A percentile compares a stretch with the other conserved stretches of the same genome.
phyloP scores from a whole-genome alignment of 2,888 invertebrate genomes.

The Sturmia bella region DNA sequence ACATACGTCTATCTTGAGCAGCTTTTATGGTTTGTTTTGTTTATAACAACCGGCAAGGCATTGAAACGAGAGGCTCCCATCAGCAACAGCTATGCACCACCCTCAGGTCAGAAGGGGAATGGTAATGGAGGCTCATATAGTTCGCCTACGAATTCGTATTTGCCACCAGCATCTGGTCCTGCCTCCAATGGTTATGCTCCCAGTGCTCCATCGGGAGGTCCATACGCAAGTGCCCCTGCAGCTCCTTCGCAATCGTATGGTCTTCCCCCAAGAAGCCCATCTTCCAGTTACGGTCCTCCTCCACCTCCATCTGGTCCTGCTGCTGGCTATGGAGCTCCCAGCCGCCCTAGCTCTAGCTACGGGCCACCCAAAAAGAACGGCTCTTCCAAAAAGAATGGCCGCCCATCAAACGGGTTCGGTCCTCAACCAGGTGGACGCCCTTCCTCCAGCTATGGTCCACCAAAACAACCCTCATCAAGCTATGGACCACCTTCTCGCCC shows the following conservation, averaged over 20 bases:
- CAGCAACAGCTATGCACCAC: constrained; percentile 78
- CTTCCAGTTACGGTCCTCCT: constrained; percentile 72
- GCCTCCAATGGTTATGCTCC: constrained; percentile 82
- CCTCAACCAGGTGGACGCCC: constrained; percentile 80
- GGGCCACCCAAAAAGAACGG: constrained; percentile 76
- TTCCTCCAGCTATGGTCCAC: constrained; percentile 78
- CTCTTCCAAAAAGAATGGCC: constrained; percentile 73
- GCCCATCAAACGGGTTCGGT: constrained; percentile 76
- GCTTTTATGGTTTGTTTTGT: constrained; percentile 75
- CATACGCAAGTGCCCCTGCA: constrained; percentile 71
- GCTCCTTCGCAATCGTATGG: constrained; percentile 77
- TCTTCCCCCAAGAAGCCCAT: constrained; percentile 77
- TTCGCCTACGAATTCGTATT: constrained; percentile 84
- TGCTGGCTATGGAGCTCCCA: constrained; percentile 77
- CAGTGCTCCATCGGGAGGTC: constrained; percentile 72
- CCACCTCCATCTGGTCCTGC: constrained; percentile 76
- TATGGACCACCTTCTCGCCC: constrained; percentile 74
- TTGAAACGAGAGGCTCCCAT: constrained; percentile 81
- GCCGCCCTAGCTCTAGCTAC: constrained; percentile 71
- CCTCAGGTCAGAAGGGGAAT: constrained; percentile 77
- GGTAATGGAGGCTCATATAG: constrained; percentile 75
- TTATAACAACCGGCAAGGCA: constrained; percentile 75
- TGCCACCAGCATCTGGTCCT: constrained; percentile 83
- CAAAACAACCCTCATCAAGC: constrained; percentile 75
- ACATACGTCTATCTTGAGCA: constrained; percentile 62